These are phyloP conservation scores for Campoplex capitator DNA, from an alignment of 2,888 invertebrate species.

Conservation along the genomic window DNA sequence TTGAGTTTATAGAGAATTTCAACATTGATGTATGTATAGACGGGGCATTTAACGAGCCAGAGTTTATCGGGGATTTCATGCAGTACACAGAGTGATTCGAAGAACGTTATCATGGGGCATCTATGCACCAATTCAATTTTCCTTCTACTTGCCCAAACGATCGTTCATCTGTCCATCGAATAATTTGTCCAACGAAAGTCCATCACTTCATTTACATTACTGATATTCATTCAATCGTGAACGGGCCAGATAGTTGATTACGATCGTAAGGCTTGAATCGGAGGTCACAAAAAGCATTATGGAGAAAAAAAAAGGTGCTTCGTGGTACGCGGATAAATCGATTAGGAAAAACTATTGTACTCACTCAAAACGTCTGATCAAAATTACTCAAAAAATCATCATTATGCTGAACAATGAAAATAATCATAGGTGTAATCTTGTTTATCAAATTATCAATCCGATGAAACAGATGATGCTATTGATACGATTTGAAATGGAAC, in stretches of 20 bases:
- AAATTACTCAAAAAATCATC: neutral
- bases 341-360: neutral
- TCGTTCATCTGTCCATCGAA: slow-evolving; percentile 24
- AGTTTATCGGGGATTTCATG: slow-evolving; percentile 47
- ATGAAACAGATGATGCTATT: too few relatives aligned
- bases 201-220: slow-evolving; percentile 15
- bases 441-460: too few relatives aligned
- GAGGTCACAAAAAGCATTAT: neutral
- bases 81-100: slow-evolving; percentile 6
- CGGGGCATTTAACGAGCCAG: slow-evolving; percentile 20
- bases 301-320: neutral
- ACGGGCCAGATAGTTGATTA: slow-evolving; percentile 24
- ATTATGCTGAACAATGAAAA: neutral
- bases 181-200: slow-evolving; percentile 50
- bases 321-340: neutral
- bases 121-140: slow-evolving; percentile 53
- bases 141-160: slow-evolving; percentile 52
- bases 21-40: slow-evolving; percentile 5
- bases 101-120: slow-evolving; percentile 45
- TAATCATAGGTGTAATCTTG: too few relatives aligned
- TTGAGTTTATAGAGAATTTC: slow-evolving; percentile 10
- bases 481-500: too few relatives aligned
- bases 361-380: neutral
- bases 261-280: neutral
- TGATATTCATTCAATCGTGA: slow-evolving; percentile 29